phyloP scores from a whole-genome alignment of 2,888 invertebrate genomes.

The Pimpla rufipes region DNA sequence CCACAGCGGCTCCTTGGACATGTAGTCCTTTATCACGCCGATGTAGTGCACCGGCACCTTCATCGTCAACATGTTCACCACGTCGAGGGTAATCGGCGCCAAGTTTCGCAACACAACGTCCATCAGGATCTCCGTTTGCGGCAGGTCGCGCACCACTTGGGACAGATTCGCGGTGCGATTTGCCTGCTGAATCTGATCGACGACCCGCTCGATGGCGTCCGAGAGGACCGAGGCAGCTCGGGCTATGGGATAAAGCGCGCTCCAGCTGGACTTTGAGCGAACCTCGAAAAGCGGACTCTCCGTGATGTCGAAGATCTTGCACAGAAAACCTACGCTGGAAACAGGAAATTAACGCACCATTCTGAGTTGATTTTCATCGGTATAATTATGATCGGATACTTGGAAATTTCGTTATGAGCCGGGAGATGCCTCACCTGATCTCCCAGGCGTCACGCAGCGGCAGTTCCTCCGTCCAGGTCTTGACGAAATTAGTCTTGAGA shows the following conservation, averaged over 20 bases:
- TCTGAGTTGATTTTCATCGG: background rate
- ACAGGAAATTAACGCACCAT: conserved; percentile 35
- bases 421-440: conserved; percentile 75
- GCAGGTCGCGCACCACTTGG: conserved; percentile 75
- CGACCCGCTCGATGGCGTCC: conserved; percentile 76
- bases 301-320: conserved; percentile 78
- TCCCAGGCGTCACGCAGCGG: conserved; percentile 75
- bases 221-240: conserved; percentile 76
- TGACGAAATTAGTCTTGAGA: conserved; percentile 72
- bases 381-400: background rate
- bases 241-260: conserved; percentile 75
- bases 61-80: conserved; percentile 75
- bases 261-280: conserved; percentile 74
- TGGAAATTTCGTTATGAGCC: background rate
- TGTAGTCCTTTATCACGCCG: conserved; percentile 84
- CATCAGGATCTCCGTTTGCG: conserved; percentile 77
- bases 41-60: conserved; percentile 78
- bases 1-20: conserved; percentile 86
- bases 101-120: conserved; percentile 76
- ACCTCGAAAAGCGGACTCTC: conserved; percentile 79
- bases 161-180: conserved; percentile 70
- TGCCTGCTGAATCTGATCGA: conserved; percentile 76
- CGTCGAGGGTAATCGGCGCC: conserved; percentile 76
- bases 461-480: conserved; percentile 76
- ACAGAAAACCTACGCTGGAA: conserved; percentile 81